Conservation (phyloP, 2,113 vertebrate species). For the Leucopsar rothschildi region DNA sequence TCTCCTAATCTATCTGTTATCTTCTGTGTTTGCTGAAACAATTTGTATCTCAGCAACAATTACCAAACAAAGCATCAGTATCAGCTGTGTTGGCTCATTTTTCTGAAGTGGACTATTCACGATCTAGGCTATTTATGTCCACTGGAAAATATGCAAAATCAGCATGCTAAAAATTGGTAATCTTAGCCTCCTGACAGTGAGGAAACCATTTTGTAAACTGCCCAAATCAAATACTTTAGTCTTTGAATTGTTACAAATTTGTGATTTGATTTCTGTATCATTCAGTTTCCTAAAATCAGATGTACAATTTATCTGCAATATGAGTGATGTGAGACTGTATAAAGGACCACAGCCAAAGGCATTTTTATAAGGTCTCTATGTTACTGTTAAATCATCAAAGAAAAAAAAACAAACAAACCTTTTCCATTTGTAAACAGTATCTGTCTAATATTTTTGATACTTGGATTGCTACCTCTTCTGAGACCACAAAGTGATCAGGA, state of each 20-base stretch:
- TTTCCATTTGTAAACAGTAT: neutral
- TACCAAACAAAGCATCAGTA: slow-evolving; percentile 43
- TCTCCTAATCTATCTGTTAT: slow-evolving; percentile 23
- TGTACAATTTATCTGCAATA: neutral
- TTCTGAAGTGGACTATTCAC: slow-evolving; percentile 23
- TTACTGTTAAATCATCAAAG: neutral
- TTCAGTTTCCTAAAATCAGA: neutral
- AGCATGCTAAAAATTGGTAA: neutral
- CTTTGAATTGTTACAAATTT: neutral
- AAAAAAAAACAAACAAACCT: neutral
- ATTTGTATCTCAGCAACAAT: slow-evolving; percentile 53
- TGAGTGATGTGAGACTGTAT: neutral
- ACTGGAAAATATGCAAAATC: slow-evolving; percentile 47
- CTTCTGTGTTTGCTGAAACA: slow-evolving; percentile 44
- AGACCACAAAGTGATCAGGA: neutral
- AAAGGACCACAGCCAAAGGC: neutral
- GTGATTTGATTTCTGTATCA: neutral
- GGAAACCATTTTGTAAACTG: neutral
- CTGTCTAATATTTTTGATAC: neutral
- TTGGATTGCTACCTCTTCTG: neutral
- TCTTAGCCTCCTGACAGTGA: neutral
- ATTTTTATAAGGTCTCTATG: neutral
- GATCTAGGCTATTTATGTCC: slow-evolving; percentile 12
- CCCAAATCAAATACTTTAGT: slow-evolving; percentile 11
- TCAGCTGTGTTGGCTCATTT: slow-evolving; percentile 53